Conservation (phyloP, 2,888 invertebrate genomes). For the Steinernema hermaphroditum region DNA sequence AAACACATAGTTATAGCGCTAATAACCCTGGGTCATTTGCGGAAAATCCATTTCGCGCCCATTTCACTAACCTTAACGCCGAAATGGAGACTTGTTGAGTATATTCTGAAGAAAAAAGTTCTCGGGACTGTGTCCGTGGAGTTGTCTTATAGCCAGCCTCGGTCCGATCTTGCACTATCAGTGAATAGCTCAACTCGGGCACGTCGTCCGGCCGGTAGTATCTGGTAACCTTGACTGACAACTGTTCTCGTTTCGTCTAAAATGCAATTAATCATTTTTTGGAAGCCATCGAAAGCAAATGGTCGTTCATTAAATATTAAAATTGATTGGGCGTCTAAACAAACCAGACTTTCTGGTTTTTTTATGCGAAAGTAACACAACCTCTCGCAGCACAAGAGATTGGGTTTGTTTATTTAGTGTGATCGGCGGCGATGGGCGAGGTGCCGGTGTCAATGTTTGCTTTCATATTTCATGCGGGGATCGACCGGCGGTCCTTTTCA, state of each 20-base stretch:
- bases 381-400: no score
- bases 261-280: conserved; percentile 43
- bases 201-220: conserved; percentile 72
- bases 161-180: conserved; percentile 48
- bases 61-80: conserved; percentile 68
- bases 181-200: conserved; percentile 67
- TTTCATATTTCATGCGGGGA: neutral
- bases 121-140: conserved; percentile 63
- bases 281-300: neutral
- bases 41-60: no score
- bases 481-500: neutral
- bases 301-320: no score
- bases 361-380: no score
- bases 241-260: conserved; percentile 71
- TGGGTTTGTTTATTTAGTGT: no score
- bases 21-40: neutral
- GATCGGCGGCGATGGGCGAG: neutral
- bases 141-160: conserved; percentile 39
- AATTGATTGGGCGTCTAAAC: no score
- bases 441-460: conserved; percentile 13
- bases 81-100: conserved; percentile 70
- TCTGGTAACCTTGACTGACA: conserved; percentile 71
- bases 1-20: conserved; percentile 26
- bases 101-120: conserved; percentile 71
- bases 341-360: conserved; percentile 3